Base-by-base conservation (phyloP, 2,888 invertebrate genomes). In the Idaea aversata region DNA sequence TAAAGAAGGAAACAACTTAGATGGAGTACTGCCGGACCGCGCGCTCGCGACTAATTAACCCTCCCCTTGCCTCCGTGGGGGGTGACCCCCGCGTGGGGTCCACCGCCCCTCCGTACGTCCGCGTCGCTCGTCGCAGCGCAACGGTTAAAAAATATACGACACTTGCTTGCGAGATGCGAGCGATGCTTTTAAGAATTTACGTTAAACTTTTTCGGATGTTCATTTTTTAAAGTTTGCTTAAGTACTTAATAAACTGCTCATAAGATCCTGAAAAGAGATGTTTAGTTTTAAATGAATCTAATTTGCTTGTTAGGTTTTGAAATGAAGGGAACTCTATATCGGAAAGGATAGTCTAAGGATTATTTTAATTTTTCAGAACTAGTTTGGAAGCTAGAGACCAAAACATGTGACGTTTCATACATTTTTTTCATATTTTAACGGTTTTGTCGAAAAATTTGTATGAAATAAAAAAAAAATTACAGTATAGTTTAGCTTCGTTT, bases 41-140 rank as follows among this genome's bases (percentile, higher is more conserved):
- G 88, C 87, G 89, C 87, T 90, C 87, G 90, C 91, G 92, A 92
- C 92, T 92, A 92, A 92, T 92, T 92, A 91, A 91, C 88, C 90
- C 87, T 71, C 87, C 86, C 84, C 59, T 4, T 34, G 73, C 72
- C 76, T 64, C 66, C 72, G 78, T 78, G 76, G 77, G 77, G 65
- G 74, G 70, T 67, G 78, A 82, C 80, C 79, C 76, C 67, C 67
- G 66, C 62, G 67, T 61, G 69, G 73, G 72, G 72, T 70, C 67
- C 69, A 67, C 67, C 70, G 68, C 77, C 77, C 75, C 75, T 76
- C 70, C 34, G 34, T 47, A 13, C 47, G 47, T 47, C 47, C 47
- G 47, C 47, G 47, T 47, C 47, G 47, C 13, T 47, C 47, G 47
- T 47, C 60, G 59, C 65, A 72, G 63, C 75, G 78, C 72, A 77